phyloP scores from a whole-genome alignment of 1,140 invertebrate species.

The Sitophilus oryzae region DNA sequence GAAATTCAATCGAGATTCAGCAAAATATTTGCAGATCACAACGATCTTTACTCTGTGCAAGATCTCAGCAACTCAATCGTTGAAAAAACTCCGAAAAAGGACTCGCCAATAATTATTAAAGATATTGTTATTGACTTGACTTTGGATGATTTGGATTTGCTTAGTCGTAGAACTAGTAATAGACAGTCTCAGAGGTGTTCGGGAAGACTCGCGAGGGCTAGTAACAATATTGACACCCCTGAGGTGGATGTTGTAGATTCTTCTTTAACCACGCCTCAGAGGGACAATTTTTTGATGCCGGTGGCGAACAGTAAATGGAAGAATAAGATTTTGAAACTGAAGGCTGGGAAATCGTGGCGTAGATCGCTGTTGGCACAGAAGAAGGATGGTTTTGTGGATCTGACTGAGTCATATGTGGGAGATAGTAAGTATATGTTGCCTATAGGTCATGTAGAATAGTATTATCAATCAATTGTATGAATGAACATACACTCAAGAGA shows the following conservation, averaged over 20 bases:
- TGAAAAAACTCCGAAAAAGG: no score
- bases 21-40: neutral
- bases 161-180: no score
- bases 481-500: no score
- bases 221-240: no score
- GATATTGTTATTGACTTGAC: neutral
- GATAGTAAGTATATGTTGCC: no score
- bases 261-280: neutral
- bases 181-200: no score
- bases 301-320: neutral
- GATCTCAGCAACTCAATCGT: constrained; percentile 3
- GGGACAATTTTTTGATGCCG: neutral
- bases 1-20: no score
- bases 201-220: no score
- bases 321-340: neutral
- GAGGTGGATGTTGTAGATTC: no score
- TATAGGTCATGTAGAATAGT: no score
- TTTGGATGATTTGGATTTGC: neutral
- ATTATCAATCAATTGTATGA: no score
- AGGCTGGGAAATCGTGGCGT: constrained; percentile 3
- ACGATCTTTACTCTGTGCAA: neutral
- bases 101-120: neutral
- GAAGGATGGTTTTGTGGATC: neutral
- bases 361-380: constrained; percentile 3
- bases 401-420: no score